These are phyloP conservation scores for Gambusia holbrooki DNA, from an alignment of 2,113 vertebrate genomes.

Conservation along the genomic window DNA sequence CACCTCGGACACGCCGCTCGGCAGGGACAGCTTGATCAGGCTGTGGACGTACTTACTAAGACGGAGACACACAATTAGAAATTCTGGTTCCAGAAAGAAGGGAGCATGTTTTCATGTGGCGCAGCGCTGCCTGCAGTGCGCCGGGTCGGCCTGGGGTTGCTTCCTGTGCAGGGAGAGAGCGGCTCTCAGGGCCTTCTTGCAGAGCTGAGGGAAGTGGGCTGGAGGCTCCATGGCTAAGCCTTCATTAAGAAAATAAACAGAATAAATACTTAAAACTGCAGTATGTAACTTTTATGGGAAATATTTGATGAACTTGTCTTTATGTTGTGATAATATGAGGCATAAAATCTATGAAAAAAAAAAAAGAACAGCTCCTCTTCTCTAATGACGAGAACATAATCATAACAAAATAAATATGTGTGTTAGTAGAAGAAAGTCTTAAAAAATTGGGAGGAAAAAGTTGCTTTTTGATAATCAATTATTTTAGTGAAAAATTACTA, in stretches of 20 bases:
- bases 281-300: too few relatives aligned
- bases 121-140: constrained; percentile 82
- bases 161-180: constrained; percentile 84
- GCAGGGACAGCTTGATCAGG: constrained; percentile 88
- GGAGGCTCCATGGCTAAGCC: constrained; percentile 90
- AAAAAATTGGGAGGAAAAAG: too few relatives aligned
- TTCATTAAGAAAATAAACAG: constrained; percentile 51
- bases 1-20: constrained; percentile 77
- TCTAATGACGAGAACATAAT: too few relatives aligned
- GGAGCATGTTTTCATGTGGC: constrained; percentile 1
- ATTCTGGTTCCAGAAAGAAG: neutral
- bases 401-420: too few relatives aligned
- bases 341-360: too few relatives aligned
- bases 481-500: too few relatives aligned
- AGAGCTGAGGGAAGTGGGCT: constrained; percentile 84
- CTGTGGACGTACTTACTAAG: constrained; percentile 87
- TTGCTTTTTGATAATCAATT: too few relatives aligned
- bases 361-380: too few relatives aligned
- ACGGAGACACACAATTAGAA: constrained; percentile 39
- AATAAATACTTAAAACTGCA: neutral
- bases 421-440: too few relatives aligned
- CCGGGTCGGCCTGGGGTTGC: constrained; percentile 75
- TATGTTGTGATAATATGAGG: too few relatives aligned
- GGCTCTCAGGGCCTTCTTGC: constrained; percentile 86
- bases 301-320: too few relatives aligned